These are phyloP conservation scores for Furcifer pardalis DNA, from an alignment of 2,797 vertebrate genomes.

Conservation along the genomic window DNA sequence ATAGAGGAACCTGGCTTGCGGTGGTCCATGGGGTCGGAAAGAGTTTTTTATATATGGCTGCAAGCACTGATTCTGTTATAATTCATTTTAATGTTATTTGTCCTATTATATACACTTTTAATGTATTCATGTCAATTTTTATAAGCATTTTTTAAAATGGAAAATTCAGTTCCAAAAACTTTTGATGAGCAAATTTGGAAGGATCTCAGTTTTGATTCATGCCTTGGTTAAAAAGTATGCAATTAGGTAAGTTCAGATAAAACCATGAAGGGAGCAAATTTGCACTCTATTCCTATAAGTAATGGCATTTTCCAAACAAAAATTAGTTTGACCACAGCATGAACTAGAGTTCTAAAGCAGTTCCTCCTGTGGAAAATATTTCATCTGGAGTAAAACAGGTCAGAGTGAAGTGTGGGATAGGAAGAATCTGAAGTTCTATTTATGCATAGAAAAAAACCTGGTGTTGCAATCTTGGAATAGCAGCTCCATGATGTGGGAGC, in stretches of 20 bases:
- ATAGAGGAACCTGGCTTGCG: no score
- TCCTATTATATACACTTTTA: background rate
- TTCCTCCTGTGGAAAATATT: background rate
- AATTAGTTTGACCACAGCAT: constrained; percentile 24
- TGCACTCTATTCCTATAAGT: background rate
- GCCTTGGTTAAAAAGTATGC: background rate
- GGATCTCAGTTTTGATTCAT: background rate
- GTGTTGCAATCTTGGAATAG: constrained; percentile 60
- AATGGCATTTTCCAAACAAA: constrained; percentile 2
- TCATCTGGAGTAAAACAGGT: constrained; percentile 19
- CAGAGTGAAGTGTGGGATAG: background rate
- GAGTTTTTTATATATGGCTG: no score
- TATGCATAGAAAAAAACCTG: constrained; percentile 36
- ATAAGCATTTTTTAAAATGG: background rate
- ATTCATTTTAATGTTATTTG: background rate
- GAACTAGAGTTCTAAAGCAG: constrained; percentile 23
- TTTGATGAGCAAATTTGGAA: background rate
- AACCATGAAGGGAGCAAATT: constrained; percentile 15
- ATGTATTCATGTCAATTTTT: background rate
- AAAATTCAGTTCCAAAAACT: background rate
- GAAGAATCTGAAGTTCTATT: constrained; percentile 38
- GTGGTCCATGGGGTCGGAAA: no score
- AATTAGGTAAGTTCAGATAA: background rate
- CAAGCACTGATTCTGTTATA: no score
- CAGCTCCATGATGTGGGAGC: background rate